Percentiles rank a stretch among this genome's conserved stretches.
Evolutionary conservation across 2,888 invertebrate genomes (phyloP).

Genomic region (Camptogramma bilineatum): DNA sequence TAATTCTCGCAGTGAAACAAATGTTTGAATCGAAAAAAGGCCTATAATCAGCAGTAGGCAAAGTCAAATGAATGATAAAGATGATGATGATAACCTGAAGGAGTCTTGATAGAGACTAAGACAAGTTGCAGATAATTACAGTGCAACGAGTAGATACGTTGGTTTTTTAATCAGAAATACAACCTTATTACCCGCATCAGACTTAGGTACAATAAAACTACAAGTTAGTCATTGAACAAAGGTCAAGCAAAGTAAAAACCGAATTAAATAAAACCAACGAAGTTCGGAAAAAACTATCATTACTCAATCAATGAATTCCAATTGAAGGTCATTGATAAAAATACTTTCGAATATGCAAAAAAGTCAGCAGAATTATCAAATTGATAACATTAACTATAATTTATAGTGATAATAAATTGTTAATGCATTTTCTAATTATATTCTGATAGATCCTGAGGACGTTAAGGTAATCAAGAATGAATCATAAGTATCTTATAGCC

Average conservation of each 20-base stretch:
- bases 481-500: too few relatives aligned
- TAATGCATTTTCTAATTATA: too few relatives aligned
- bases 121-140: neutral
- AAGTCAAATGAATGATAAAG: constrained; percentile 3
- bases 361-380: neutral
- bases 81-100: neutral
- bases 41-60: neutral
- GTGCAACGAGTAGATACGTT: neutral
- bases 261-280: constrained; percentile 31
- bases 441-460: too few relatives aligned
- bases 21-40: too few relatives aligned
- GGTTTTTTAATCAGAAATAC: neutral
- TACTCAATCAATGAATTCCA: constrained; percentile 19
- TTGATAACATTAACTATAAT: too few relatives aligned
- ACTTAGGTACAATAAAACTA: constrained; percentile 21
- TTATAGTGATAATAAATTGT: too few relatives aligned
- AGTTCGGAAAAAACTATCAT: constrained; percentile 33
- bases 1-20: too few relatives aligned
- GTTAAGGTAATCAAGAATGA: too few relatives aligned
- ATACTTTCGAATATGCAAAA: constrained; percentile 19
- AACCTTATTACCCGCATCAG: constrained; percentile 17
- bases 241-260: constrained; percentile 47
- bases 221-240: constrained; percentile 49
- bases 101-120: neutral
- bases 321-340: constrained; percentile 23